Conservation (phyloP, 2,888 invertebrate species). For the Troglohyphantes excavatus region DNA sequence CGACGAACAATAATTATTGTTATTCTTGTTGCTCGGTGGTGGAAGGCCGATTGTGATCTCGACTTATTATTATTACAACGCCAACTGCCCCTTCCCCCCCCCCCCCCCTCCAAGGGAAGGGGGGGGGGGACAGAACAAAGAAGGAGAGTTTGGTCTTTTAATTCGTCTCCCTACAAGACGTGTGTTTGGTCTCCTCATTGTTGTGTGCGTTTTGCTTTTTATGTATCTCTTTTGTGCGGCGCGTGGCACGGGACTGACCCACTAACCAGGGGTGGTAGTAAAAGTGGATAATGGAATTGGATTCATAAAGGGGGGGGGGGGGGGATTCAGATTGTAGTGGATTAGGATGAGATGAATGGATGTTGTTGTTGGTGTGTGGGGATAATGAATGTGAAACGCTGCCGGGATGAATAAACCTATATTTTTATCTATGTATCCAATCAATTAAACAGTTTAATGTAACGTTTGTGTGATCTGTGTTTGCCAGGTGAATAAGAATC, state of each 20-base stretch:
- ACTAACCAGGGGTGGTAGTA: slow-evolving; percentile 7
- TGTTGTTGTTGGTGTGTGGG: background rate
- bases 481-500: too few species aligned
- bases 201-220: slow-evolving; percentile 35
- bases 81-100: slow-evolving; percentile 45
- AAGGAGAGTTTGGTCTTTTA: slow-evolving; percentile 35
- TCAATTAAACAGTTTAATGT: background rate
- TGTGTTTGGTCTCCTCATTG: slow-evolving; percentile 27
- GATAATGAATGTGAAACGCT: background rate
- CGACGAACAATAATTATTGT: slow-evolving; percentile 78
- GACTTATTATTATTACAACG: slow-evolving; percentile 48
- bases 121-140: slow-evolving; percentile 47
- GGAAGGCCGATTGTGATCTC: slow-evolving; percentile 74
- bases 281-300: background rate
- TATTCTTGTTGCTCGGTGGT: slow-evolving; percentile 48
- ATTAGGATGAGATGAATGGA: background rate
- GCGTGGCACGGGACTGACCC: slow-evolving; percentile 39
- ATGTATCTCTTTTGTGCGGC: slow-evolving; percentile 23
- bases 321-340: background rate
- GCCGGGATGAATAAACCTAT: background rate
- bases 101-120: slow-evolving; percentile 36
- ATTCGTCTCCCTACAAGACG: slow-evolving; percentile 53
- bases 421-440: background rate
- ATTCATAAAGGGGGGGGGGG: background rate
- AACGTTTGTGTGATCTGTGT: background rate